Percentiles rank a stretch among this genome's conserved stretches.
phyloP scores from a whole-genome alignment of 2,113 vertebrate genomes.

The Prionailurus viverrinus region DNA sequence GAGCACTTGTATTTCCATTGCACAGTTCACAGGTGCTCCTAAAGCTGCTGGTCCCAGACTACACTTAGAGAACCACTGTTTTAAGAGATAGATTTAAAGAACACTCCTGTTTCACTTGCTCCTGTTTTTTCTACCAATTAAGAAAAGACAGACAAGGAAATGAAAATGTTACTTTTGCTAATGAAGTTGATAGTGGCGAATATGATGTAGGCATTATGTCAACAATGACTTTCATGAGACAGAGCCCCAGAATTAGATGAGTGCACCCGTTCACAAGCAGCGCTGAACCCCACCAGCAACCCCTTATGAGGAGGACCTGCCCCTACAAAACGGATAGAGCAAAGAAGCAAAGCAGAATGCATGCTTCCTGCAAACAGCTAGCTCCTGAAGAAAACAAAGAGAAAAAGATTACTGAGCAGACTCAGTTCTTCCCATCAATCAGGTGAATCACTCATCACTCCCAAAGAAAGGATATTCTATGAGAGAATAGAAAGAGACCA shows the following conservation, averaged over 20 bases:
- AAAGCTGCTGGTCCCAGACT: background rate
- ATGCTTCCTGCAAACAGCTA: background rate
- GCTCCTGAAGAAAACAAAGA: background rate
- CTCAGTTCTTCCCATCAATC: background rate
- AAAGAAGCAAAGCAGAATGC: fast-evolving
- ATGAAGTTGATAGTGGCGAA: background rate
- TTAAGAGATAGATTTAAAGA: background rate
- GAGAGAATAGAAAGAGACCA: background rate
- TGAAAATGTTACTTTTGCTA: background rate
- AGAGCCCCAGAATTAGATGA: background rate
- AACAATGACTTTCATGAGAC: background rate
- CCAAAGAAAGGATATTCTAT: background rate
- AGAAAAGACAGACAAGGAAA: constrained; percentile 36
- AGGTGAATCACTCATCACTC: background rate
- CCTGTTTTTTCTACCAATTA: background rate
- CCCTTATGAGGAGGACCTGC: too few relatives aligned
- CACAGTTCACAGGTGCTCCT: background rate
- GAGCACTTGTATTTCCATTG: background rate
- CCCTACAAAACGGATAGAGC: fast-evolving
- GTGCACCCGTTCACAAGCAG: background rate
- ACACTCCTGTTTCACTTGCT: background rate
- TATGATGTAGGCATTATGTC: background rate
- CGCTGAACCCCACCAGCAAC: background rate
- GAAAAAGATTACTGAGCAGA: background rate
- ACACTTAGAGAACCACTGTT: background rate